These are phyloP conservation scores for Sebastes matsubarae DNA, from an alignment of 2,797 vertebrate genomes.

Conservation along the genomic window DNA sequence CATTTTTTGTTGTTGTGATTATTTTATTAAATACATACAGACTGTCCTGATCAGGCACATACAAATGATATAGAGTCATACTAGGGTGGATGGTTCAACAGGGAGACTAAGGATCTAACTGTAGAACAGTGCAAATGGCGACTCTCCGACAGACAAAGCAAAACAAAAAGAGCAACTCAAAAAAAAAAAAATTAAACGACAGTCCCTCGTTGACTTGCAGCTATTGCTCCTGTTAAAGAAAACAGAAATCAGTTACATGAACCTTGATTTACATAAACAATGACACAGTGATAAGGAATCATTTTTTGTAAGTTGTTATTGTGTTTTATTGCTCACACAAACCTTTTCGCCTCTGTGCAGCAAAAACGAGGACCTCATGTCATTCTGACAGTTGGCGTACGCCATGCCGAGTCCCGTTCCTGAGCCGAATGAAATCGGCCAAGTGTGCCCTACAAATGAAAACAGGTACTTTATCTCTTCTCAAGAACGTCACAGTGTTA, in stretches of 20 bases:
- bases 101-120: slow-evolving; percentile 39
- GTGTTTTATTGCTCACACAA: slow-evolving; percentile 32
- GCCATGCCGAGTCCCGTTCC: slow-evolving; percentile 95
- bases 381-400: slow-evolving; percentile 96
- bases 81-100: slow-evolving; percentile 38
- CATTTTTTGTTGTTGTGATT: slow-evolving; percentile 25
- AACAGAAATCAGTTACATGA: slow-evolving; percentile 20
- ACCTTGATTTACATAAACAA: not conserved
- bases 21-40: slow-evolving; percentile 82
- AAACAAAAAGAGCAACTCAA: slow-evolving; percentile 16
- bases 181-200: not conserved
- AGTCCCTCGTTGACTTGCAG: slow-evolving; percentile 45
- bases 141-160: slow-evolving; percentile 42
- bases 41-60: slow-evolving; percentile 66
- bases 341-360: slow-evolving; percentile 91
- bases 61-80: slow-evolving; percentile 53
- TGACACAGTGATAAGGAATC: not conserved
- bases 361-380: slow-evolving; percentile 91
- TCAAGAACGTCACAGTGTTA: not conserved
- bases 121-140: slow-evolving; percentile 63
- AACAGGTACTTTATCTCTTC: slow-evolving; percentile 11
- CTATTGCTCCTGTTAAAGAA: slow-evolving; percentile 77
- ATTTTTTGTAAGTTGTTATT: not conserved
- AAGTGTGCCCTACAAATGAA: slow-evolving; percentile 86
- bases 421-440: slow-evolving; percentile 90